Percentiles rank a stretch among this genome's conserved stretches.
These are phyloP conservation scores for Julus scanicus DNA, from an alignment of 2,888 invertebrate genomes.

Conservation along the genomic window DNA sequence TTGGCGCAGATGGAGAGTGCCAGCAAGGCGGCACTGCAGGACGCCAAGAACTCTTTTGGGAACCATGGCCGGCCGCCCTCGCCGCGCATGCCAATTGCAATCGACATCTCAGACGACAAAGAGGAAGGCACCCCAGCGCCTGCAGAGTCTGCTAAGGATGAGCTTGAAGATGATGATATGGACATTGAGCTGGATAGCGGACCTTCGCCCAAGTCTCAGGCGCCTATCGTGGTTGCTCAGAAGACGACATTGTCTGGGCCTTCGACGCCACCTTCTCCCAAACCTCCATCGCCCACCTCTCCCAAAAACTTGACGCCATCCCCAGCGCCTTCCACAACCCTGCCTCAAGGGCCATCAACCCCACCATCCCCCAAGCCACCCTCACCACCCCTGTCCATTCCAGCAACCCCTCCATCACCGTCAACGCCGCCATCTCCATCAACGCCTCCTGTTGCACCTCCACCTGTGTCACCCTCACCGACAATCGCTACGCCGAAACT, in stretches of 20 bases:
- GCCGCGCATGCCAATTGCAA: constrained; percentile 59
- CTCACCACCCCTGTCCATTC: background rate
- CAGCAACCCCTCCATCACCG: background rate
- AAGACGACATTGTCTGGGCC: background rate
- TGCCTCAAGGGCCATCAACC: background rate
- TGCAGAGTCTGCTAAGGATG: background rate
- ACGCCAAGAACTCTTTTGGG: background rate
- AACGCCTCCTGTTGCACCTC: constrained; percentile 57
- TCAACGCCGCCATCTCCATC: constrained; percentile 35
- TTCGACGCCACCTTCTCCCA: constrained; percentile 55
- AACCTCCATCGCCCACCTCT: constrained; percentile 57
- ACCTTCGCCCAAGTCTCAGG: background rate
- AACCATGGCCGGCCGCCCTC: constrained; percentile 49
- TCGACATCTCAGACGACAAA: constrained; percentile 52
- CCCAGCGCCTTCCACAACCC: background rate
- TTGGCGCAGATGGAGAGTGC: constrained; percentile 64
- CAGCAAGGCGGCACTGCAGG: constrained; percentile 6
- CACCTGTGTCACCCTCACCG: background rate
- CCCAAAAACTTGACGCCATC: background rate
- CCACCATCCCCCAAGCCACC: background rate
- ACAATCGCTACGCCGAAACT: background rate
- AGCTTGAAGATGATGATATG: constrained; percentile 54
- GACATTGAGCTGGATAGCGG: constrained; percentile 49
- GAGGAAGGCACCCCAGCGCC: constrained; percentile 30
- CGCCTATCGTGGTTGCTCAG: background rate